Percentiles rank a stretch among this genome's conserved stretches.
Conservation (phyloP, 2,888 invertebrate genomes). For the Xylota segnis region DNA sequence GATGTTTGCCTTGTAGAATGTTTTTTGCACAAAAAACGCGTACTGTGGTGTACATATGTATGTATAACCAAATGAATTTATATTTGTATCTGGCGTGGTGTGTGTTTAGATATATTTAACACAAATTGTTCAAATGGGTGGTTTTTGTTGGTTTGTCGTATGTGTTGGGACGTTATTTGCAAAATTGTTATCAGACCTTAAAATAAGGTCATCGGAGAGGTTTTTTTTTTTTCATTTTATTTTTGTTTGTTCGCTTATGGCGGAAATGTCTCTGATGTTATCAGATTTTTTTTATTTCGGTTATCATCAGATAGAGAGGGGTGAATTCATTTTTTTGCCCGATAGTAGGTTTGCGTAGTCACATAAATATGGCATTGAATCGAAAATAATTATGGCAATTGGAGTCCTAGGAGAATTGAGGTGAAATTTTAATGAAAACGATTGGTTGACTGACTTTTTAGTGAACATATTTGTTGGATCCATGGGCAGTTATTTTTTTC, state of each 20-base stretch:
- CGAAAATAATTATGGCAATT: constrained; percentile 2
- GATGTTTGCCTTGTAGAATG: constrained; percentile 63
- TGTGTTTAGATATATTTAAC: constrained; percentile 56
- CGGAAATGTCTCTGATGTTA: constrained; percentile 62
- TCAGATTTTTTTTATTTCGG: constrained; percentile 42
- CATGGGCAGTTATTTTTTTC: no score
- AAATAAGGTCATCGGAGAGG: constrained; percentile 69
- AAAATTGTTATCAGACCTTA: constrained; percentile 65
- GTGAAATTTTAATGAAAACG: not conserved
- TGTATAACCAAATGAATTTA: constrained; percentile 59
- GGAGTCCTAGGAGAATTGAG: not conserved
- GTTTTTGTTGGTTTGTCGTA: not conserved
- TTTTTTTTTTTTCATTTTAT: constrained; percentile 21
- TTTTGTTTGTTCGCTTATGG: constrained; percentile 52
- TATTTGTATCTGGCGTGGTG: constrained; percentile 37
- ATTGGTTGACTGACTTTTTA: not conserved
- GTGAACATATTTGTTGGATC: no score
- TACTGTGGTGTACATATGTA: no score
- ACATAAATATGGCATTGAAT: constrained; percentile 9
- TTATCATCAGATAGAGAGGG: constrained; percentile 40
- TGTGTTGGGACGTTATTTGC: constrained; percentile 28
- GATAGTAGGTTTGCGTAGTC: constrained; percentile 34
- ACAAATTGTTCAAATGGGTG: constrained; percentile 42
- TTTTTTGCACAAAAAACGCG: constrained; percentile 39
- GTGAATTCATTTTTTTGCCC: constrained; percentile 5